Conservation (phyloP, 53 echinoderm and acorn worm species). For the Mesocentrotus franciscanus region DNA sequence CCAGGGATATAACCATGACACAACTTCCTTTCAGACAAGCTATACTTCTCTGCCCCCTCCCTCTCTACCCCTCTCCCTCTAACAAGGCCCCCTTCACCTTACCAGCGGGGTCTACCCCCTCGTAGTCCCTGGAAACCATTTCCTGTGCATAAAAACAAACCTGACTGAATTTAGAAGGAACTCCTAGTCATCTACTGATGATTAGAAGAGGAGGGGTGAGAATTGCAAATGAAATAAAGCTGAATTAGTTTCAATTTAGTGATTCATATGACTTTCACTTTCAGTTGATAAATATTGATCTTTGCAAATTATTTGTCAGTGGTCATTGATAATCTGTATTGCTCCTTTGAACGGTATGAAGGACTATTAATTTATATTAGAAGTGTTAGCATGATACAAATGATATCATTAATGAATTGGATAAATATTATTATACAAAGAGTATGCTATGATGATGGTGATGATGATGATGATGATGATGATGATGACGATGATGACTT, state of each 20-base stretch:
- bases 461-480: conserved; percentile 43
- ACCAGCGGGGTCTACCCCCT: neutral
- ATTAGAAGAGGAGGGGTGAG: neutral
- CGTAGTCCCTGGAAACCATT: conserved; percentile 46
- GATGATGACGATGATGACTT: neutral
- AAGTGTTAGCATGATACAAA: neutral
- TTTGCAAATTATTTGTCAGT: neutral
- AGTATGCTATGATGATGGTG: conserved; percentile 14
- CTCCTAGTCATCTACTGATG: neutral
- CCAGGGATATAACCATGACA: conserved; percentile 40
- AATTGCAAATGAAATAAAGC: neutral
- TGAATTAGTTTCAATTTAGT: neutral
- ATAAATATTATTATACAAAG: neutral
- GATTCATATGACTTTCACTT: conserved; percentile 31
- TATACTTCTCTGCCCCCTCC: conserved; percentile 9
- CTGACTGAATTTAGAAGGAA: conserved; percentile 32
- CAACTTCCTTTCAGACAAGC: conserved; percentile 38
- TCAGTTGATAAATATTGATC: neutral
- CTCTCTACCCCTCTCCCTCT: neutral
- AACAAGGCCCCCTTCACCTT: neutral
- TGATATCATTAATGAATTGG: neutral
- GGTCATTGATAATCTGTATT: neutral
- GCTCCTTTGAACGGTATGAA: neutral
- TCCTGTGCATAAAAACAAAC: conserved; percentile 51
- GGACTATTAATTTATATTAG: neutral